Evolutionary conservation across 30 jellyfish, hydroid and myxozoan species (phyloP), one percentile per base, ranked within the genome.

Genomic region (Aurelia sp.): DNA sequence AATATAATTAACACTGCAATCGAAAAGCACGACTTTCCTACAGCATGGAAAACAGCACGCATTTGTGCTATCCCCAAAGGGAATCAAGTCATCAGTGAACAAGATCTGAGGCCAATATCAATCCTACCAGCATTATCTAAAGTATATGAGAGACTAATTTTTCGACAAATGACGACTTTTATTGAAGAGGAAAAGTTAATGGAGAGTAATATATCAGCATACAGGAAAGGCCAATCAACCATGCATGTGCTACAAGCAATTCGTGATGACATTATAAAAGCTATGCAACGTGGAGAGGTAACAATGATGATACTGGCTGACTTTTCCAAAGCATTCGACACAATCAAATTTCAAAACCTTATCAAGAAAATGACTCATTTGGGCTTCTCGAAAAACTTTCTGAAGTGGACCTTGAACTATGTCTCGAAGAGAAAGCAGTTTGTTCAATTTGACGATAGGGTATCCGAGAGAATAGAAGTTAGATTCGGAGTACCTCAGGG

Each of bases 41-140:
- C 76, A 60, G 62, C 82, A 74, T 75, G 76, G 69, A 76, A 76
- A 75, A 74, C 84, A 13, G 95, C 95, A 37, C 85, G 67, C 57
- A 73, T 84, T 44, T 71, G 81, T 61, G 73, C 95, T 37, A 64
- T 74, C 47, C 84, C 77, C 30, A 86, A 86, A 64, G 66, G 64
- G 66, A 77, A 57, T 77, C 66, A 77, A 58, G 79, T 61, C 79
- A 77, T 4, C 78, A 48, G 67, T 33, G 68, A 22, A 30, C 79
- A 62, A 59, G 78, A 62, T 48, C 79, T 58, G 60, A 77, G 88
- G 79, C 88, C 88, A 58, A 61, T 27, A 27, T 27, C 33, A 27
- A 27, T 27, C 33, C 33, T 27, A 27, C 33, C 33, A 27, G 33
- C 33, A 27, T 27, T 27, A 27, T 27, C 33, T 27, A 27, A 27